Evolutionary conservation across 1,140 invertebrate genomes (phyloP).

Genomic region (Heterodera schachtii): DNA sequence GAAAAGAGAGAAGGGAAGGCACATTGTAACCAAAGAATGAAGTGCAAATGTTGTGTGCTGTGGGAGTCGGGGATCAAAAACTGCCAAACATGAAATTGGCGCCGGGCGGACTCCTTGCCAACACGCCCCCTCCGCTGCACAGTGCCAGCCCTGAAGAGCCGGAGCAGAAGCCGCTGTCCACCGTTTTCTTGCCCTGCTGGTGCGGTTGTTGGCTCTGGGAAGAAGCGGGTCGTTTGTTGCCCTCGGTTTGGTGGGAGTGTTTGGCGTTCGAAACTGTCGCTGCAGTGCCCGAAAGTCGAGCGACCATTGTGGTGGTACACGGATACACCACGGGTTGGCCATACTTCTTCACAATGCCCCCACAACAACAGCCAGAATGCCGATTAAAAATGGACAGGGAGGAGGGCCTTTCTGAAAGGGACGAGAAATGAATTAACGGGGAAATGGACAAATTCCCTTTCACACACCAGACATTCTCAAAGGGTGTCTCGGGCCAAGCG

Average conservation of each 20-base stretch:
- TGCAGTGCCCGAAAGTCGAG: conserved; percentile 4
- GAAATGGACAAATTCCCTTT: no score
- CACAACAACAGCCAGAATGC: conserved; percentile 2
- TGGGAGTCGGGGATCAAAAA: conserved; percentile 24
- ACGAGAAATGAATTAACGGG: no score
- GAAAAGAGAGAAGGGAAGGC: background rate
- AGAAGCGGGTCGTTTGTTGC: conserved; percentile 14
- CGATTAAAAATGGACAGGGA: conserved; percentile 4
- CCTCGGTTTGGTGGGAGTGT: conserved; percentile 20
- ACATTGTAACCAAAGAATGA: background rate
- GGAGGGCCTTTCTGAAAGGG: conserved; percentile 9
- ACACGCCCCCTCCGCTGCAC: conserved; percentile 30
- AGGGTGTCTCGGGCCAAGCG: no score
- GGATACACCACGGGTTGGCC: background rate
- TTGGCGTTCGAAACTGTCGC: background rate
- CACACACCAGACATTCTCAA: no score
- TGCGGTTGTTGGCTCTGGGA: conserved; percentile 12
- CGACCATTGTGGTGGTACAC: background rate
- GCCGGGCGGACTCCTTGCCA: conserved; percentile 33
- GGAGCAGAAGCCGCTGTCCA: conserved; percentile 49
- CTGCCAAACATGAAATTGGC: conserved; percentile 40
- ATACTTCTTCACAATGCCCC: conserved; percentile 29
- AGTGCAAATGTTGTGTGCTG: background rate
- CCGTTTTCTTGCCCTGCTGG: conserved; percentile 30
- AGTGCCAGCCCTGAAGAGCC: conserved; percentile 30